Conservation (phyloP, 2,888 invertebrate species). For the Rotaria socialis region DNA sequence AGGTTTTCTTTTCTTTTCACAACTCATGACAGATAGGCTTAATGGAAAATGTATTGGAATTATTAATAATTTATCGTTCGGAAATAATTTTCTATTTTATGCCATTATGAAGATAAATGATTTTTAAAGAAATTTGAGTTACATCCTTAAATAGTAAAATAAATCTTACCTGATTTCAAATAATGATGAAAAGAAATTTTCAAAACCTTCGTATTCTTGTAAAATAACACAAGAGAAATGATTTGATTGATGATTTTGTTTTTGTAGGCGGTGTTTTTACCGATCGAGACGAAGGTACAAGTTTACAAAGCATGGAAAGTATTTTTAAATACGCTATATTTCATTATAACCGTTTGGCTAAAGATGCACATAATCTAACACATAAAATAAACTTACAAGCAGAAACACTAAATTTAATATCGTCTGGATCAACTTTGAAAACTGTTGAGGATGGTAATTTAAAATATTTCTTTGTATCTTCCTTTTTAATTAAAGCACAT, state of each 20-base stretch:
- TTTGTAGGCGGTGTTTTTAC: conserved; percentile 30
- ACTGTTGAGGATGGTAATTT: not conserved
- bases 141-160: too few species aligned
- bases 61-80: too few species aligned
- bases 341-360: conserved; percentile 22
- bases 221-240: too few species aligned
- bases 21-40: too few species aligned
- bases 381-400: not conserved
- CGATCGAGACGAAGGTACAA: conserved; percentile 20
- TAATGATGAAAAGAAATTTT: too few species aligned
- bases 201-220: not conserved
- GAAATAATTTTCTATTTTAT: too few species aligned
- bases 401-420: not conserved
- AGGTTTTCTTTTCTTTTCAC: too few species aligned
- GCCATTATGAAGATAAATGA: too few species aligned
- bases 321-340: conserved; percentile 11
- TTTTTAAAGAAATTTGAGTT: too few species aligned
- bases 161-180: too few species aligned
- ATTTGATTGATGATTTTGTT: not conserved
- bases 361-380: not conserved
- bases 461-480: not conserved
- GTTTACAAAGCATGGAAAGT: not conserved
- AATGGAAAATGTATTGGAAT: too few species aligned
- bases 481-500: not conserved
- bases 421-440: not conserved